Evolutionary conservation across 2,797 vertebrate species (phyloP).

Genomic region (Rhynchonycteris naso): DNA sequence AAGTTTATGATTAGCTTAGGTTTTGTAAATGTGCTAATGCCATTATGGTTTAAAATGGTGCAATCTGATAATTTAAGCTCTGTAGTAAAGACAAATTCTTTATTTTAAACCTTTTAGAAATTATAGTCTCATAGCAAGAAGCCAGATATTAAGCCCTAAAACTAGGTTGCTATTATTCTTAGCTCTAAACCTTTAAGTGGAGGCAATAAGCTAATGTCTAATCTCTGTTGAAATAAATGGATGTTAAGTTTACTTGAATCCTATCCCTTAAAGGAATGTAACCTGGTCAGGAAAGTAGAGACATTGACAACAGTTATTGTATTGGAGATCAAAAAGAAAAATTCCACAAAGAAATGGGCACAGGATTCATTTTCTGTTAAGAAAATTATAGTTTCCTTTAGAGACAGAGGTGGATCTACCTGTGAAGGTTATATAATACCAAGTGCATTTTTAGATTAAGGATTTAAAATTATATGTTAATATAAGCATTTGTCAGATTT

Average conservation of each 20-base stretch:
- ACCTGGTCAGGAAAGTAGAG: background rate
- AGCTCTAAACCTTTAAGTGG: background rate
- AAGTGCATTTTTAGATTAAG: background rate
- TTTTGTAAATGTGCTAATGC: conserved; percentile 14
- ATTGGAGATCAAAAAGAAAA: background rate
- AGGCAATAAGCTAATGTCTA: background rate
- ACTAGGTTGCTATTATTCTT: background rate
- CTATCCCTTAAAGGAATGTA: background rate
- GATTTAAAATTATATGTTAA: background rate
- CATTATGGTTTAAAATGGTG: conserved; percentile 12
- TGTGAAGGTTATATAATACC: background rate
- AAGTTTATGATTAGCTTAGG: background rate
- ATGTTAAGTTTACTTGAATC: background rate
- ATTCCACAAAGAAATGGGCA: background rate
- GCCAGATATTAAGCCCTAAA: background rate
- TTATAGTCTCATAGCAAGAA: background rate
- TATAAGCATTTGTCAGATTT: background rate
- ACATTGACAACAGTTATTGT: background rate
- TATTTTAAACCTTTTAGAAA: conserved; percentile 37
- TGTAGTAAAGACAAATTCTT: background rate
- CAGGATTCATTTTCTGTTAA: background rate
- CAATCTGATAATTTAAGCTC: conserved; percentile 18
- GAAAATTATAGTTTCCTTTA: background rate
- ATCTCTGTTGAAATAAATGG: conserved; percentile 2
- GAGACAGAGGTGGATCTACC: background rate